Evolutionary conservation across 2,113 vertebrate species (phyloP).

Genomic region (Emydocephalus ijimae): DNA sequence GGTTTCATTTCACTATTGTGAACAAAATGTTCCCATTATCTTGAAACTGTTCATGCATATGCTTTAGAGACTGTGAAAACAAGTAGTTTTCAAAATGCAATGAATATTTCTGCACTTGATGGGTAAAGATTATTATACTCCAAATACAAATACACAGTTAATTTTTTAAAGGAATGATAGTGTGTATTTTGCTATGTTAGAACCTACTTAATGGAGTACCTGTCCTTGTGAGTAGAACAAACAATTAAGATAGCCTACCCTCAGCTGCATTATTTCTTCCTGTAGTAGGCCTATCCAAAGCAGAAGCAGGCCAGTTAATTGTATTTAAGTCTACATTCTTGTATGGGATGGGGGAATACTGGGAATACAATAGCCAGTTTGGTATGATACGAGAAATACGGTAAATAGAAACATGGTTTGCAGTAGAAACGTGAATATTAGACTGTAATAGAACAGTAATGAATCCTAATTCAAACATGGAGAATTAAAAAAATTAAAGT

Average conservation of each 20-base stretch:
- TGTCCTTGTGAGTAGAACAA: not conserved
- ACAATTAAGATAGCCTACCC: not conserved
- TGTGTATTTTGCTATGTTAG: not conserved
- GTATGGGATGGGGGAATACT: not conserved
- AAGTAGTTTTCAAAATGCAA: not conserved
- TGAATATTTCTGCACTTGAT: not conserved
- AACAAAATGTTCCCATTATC: not conserved
- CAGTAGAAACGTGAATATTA: not conserved
- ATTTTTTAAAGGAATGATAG: conserved; percentile 4
- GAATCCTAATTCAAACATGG: conserved; percentile 29
- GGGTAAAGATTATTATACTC: not conserved
- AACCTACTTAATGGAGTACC: not conserved
- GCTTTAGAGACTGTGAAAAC: not conserved
- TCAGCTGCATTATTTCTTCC: not conserved
- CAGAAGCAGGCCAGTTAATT: not conserved
- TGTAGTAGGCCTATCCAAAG: not conserved
- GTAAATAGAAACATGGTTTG: not conserved
- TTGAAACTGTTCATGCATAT: not conserved
- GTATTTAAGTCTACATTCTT: not conserved
- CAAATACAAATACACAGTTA: not conserved
- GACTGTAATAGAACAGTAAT: conserved; percentile 43
- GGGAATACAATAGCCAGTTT: conserved; percentile 18
- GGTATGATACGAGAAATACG: conserved; percentile 9
- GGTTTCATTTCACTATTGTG: not conserved
- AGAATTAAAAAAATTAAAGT: conserved; percentile 60